Conservation (phyloP, 2,888 invertebrate genomes). For the Nemotelus nigrinus region DNA sequence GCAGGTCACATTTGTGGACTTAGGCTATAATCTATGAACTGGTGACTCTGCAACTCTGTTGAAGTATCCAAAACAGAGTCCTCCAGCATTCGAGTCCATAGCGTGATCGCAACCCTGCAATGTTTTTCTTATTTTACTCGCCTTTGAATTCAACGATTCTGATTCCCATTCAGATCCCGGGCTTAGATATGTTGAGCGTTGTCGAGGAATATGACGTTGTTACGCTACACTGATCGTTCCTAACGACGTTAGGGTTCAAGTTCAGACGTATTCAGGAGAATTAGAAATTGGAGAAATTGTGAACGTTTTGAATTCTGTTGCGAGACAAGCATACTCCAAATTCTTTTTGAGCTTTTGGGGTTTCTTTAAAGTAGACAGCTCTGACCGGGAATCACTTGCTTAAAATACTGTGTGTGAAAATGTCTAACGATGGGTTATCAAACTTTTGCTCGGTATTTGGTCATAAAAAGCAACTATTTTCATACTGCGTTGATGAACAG, state of each 20-base stretch:
- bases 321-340: not conserved
- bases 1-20: not conserved
- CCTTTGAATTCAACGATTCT: slow-evolving; percentile 17
- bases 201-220: slow-evolving; percentile 9
- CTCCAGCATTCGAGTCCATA: slow-evolving; percentile 13
- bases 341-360: too few species aligned
- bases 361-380: too few species aligned
- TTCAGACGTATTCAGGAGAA: slow-evolving; percentile 10
- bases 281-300: slow-evolving; percentile 20
- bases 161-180: slow-evolving; percentile 34
- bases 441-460: too few species aligned
- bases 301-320: slow-evolving; percentile 23
- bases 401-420: too few species aligned
- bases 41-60: slow-evolving; percentile 2
- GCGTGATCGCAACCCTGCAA: slow-evolving; percentile 19
- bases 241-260: not conserved
- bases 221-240: slow-evolving; percentile 35
- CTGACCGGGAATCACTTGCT: too few species aligned
- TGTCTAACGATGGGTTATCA: too few species aligned
- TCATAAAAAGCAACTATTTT: too few species aligned
- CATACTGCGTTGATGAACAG: too few species aligned
- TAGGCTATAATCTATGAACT: slow-evolving; percentile 4
- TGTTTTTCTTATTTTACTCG: not conserved
- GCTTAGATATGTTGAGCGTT: not conserved
- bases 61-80: not conserved